Base-by-base conservation (phyloP, 1,140 invertebrate species). In the Papilio dardanus region DNA sequence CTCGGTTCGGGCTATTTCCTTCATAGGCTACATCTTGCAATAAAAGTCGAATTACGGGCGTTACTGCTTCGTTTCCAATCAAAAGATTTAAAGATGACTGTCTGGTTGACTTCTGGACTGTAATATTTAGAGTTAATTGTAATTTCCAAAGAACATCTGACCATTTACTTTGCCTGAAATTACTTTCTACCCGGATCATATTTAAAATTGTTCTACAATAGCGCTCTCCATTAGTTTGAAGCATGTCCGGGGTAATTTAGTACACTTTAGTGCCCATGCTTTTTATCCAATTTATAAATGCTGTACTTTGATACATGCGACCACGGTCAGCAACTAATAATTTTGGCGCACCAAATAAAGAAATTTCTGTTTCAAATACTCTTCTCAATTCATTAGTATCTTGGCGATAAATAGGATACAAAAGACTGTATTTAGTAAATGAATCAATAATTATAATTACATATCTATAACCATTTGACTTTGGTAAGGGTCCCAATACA, bases 401-500 rank as follows among this genome's bases (percentile, higher is more conserved):
- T 58, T 79, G 73, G 1, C 65, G 19, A 1, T 28, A 2, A 16
- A 84, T 67, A 0, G 79, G 37, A 7, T 76, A 37, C 35, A 37
- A 37, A 12, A 80, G 40, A 50, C 46, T 71, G 50, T 66, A 77
- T 66, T 80, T 80, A 0, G 79, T 71, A n/a, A 76, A 77, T 1
- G 74, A n/a, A 10, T 76, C 76, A 1, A 76, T 35, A 14, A 76
- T 0, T 10, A 79, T n/a, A 1, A 79, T 31, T 0, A 76, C 35
- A 16, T 62, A 74, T 40, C 77, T 79, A 42, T 65, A 78, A 24
- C 71, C 76, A 50, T 81, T 69, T 0, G 79, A 80, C 12, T 67
- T 75, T 1, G 83, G 75, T 5, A 86, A 79, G 0, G 80, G 81
- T 1, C 83, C 82, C 8, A 82, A 24, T 1, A 65, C 79, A 35